Evolutionary conservation across 2,888 invertebrate genomes (phyloP), one percentile per base, ranked within the genome.

Genomic region (Blastobasis adustella): DNA sequence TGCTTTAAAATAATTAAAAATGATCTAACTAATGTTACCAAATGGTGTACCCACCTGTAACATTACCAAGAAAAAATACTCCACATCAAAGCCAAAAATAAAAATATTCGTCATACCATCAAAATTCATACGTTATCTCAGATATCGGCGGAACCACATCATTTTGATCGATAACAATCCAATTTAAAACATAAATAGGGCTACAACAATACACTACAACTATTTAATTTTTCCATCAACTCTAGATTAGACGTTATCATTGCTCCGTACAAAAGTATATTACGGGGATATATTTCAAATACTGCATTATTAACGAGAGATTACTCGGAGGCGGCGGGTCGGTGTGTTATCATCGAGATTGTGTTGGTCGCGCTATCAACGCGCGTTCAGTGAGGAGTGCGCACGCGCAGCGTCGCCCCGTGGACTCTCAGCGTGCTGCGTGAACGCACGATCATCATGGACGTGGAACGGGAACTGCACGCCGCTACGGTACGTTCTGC

Each of bases 311-410:
- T 69, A 64, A 59, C 62, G 48, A 55, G 58, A 70, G 77, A 81
- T 81, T 74, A 76, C 65, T 61, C 61, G 66, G 69, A 70, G 69
- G 63, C 61, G 62, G 65, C 62, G 58, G 46, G 52, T 55, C 61
- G 68, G 67, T 76, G 23, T 23, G 23, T 82, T 83, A 82, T 84
- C 81, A 76, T 65, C 65, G 67, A 69, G 73, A 73, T 66, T 64
- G 65, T 61, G 61, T 58, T 58, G 64, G 65, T 64, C 67, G 67
- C 59, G 63, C 66, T 68, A 64, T 65, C 66, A 59, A 54, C 59
- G 66, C 64, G 67, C 67, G 68, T 56, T 70, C 66, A 67, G 61
- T 66, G 67, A 66, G 60, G 59, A 40, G 41, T 40, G 41, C 41
- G 41, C 7, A 40, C 9, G 7, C 7, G 7, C 41, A 40, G 43